Conservation (phyloP, 2,797 vertebrate genomes). For the Helicolenus hilgendorfi region DNA sequence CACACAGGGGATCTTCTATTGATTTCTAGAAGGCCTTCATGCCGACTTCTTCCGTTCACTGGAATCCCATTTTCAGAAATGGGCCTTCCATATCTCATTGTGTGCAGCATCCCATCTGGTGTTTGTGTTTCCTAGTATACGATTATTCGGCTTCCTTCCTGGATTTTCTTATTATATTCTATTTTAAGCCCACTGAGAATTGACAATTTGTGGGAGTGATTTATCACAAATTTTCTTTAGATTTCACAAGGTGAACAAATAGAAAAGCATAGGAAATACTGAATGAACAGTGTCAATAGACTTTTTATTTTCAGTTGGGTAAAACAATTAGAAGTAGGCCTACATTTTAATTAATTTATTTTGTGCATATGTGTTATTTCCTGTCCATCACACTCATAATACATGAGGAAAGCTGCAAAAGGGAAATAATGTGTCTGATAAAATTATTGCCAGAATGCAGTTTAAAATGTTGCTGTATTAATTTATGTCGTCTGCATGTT, state of each 20-base stretch:
- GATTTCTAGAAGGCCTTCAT: constrained; percentile 85
- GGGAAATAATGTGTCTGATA: not conserved
- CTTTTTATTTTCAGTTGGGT: not conserved
- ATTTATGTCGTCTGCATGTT: not conserved
- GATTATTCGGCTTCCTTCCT: not conserved
- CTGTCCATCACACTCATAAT: not conserved
- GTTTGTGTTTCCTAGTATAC: not conserved
- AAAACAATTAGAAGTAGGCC: not conserved
- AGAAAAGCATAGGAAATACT: not conserved
- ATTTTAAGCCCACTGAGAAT: not conserved
- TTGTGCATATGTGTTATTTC: not conserved
- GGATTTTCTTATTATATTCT: not conserved
- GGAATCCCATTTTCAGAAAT: constrained; percentile 72
- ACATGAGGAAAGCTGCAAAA: not conserved
- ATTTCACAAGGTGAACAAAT: not conserved
- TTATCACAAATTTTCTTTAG: not conserved
- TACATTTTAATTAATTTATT: not conserved
- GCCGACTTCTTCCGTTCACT: constrained; percentile 67
- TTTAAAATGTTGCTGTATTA: not conserved
- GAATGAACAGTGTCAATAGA: not conserved
- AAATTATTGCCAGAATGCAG: not conserved
- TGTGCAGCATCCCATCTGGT: constrained; percentile 3
- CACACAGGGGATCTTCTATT: constrained; percentile 83
- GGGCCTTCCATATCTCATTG: constrained; percentile 21
- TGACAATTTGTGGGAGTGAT: not conserved